phyloP scores from a whole-genome alignment of 1,140 invertebrate genomes.

The Ptiloglossa arizonensis region DNA sequence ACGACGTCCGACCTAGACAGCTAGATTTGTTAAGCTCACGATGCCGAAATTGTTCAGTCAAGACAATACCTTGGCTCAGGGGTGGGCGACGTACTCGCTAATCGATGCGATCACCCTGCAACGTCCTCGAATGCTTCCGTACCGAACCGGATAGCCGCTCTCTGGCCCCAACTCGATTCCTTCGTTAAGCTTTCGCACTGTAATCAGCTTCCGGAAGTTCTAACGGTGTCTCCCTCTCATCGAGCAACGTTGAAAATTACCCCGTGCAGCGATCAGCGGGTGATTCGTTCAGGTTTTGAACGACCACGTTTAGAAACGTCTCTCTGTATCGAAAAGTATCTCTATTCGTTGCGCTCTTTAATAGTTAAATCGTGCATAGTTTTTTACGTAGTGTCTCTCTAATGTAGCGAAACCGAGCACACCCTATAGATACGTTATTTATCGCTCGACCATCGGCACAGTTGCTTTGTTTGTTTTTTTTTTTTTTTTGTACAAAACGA shows the following conservation, averaged over 20 bases:
- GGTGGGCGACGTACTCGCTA: slow-evolving; percentile 28
- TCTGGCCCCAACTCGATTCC: not conserved
- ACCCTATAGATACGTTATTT: too few species aligned
- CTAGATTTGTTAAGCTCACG: slow-evolving; percentile 39
- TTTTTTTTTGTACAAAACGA: too few species aligned
- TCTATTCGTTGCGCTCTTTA: not conserved
- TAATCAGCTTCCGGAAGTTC: not conserved
- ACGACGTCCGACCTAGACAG: slow-evolving; percentile 38
- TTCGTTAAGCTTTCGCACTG: not conserved
- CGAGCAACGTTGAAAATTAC: too few species aligned
- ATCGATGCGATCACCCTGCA: slow-evolving; percentile 26
- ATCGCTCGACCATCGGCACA: too few species aligned
- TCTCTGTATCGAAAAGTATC: slow-evolving; percentile 19
- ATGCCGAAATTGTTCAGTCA: slow-evolving; percentile 41
- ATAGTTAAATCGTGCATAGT: too few species aligned
- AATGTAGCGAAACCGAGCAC: too few species aligned
- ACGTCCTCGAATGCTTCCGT: not conserved
- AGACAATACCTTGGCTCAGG: slow-evolving; percentile 37
- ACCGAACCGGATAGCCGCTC: not conserved
- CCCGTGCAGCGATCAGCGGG: not conserved
- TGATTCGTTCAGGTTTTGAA: not conserved
- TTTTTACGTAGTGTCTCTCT: too few species aligned
- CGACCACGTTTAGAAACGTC: not conserved
- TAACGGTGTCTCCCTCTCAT: not conserved
- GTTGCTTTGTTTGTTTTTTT: too few species aligned